Base-by-base conservation (phyloP, 2,797 vertebrate species). In the Pogonophryne albipinna region DNA sequence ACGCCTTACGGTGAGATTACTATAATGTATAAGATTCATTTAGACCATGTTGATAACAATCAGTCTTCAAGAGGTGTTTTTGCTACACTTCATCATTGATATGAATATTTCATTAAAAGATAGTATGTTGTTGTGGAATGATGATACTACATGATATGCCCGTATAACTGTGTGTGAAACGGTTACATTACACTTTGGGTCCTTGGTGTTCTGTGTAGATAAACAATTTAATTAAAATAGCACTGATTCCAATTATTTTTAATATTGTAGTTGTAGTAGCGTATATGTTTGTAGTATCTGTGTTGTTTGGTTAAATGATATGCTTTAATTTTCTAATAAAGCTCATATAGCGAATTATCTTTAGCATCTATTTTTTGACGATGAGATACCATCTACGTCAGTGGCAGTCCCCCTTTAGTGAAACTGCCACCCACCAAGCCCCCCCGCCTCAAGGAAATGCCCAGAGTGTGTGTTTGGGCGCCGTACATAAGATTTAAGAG, bases 401-500 rank as follows among this genome's bases (percentile, higher is more conserved):
- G 17, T 10, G 16, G 51, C 20, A 55, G 31, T 82, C 85, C 80
- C 75, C 82, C 82, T 52, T 9, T 1, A 76, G 56, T 80, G 80
- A 86, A 84, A 89, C 75, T 62, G 34, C 47, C 82, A 23, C 84
- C 79, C 47, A 57, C 71, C 0, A 13, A 15, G 16, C 16, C 60
- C 51, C 41, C 41, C 76, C 19, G 5, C 23, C 71, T 68, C 20
- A 53, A 31, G 69, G 69, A 74, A 76, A 80, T 68, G 31, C 58
- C 34, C 42, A n/a, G 9, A 4, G 46, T 58, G 45, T 16, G 45
- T 16, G 51, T 71, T 1, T 66, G 34, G 10, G 15, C 1, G 0
- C 49, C 56, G 62, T 27, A 73, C 42, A 76, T 49, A 65, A 13
- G 75, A 78, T 66, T 38, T 81, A 56, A 89, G 31, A 65, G 84